A percentile compares a stretch with the other conserved stretches of the same genome.
phyloP scores from a whole-genome alignment of 2,797 vertebrate species.

The Malacoctenus gilli region DNA sequence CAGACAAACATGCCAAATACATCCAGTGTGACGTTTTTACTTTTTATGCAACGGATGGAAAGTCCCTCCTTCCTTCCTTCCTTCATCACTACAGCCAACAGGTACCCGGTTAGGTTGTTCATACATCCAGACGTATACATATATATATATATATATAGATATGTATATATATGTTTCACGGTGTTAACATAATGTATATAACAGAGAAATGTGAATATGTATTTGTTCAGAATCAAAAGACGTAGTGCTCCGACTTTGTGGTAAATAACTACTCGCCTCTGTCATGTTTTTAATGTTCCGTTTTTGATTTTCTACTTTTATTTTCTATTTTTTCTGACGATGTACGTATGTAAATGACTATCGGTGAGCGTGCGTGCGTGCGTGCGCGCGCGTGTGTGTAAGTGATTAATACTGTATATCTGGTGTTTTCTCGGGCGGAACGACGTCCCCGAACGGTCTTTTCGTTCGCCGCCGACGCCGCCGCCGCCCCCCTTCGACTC shows the following conservation, averaged over 20 bases:
- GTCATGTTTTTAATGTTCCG: constrained; percentile 68
- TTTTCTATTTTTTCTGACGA: constrained; percentile 65
- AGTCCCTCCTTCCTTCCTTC: constrained; percentile 64
- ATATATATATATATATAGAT: not conserved
- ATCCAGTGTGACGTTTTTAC: constrained; percentile 53
- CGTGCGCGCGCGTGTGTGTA: constrained; percentile 73
- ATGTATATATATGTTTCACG: constrained; percentile 41
- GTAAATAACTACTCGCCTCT: constrained; percentile 81
- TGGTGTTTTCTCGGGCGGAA: constrained; percentile 79
- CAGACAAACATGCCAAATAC: constrained; percentile 74
- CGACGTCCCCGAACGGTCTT: constrained; percentile 77
- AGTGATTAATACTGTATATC: constrained; percentile 86
- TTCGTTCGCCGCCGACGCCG: constrained; percentile 18
- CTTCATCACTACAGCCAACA: constrained; percentile 57
- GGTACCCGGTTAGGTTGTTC: constrained; percentile 75
- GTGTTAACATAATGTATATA: constrained; percentile 81
- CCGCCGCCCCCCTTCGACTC: too few relatives aligned
- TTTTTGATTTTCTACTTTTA: constrained; percentile 68
- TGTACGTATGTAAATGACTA: constrained; percentile 73
- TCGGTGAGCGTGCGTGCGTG: constrained; percentile 69
- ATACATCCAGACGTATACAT: too few relatives aligned
- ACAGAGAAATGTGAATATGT: constrained; percentile 86
- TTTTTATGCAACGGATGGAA: constrained; percentile 68
- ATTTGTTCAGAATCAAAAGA: constrained; percentile 81
- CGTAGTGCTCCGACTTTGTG: constrained; percentile 82